Conservation (phyloP, 2,797 vertebrate species). For the Leptatherina wallacei region DNA sequence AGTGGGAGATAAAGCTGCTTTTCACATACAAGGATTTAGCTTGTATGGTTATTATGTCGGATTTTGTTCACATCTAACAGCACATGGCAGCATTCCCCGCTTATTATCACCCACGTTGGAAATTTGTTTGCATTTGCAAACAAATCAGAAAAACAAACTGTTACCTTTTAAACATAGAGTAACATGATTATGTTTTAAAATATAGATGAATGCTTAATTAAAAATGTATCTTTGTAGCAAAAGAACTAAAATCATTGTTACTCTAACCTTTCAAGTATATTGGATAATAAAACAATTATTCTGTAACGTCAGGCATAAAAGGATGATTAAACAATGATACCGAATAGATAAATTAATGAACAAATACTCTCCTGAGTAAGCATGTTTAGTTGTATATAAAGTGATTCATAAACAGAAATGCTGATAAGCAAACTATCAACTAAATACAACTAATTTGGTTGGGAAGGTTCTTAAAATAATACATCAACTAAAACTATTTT, state of each 20-base stretch:
- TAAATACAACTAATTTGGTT: background rate
- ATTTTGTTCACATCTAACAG: too few species aligned
- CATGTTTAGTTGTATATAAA: slow-evolving; percentile 29
- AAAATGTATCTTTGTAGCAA: background rate
- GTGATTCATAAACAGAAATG: background rate
- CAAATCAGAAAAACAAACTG: background rate
- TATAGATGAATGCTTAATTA: slow-evolving; percentile 1
- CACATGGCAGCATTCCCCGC: background rate
- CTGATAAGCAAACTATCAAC: background rate
- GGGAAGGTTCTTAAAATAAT: background rate
- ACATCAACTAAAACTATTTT: background rate
- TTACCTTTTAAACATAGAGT: background rate
- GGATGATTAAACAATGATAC: slow-evolving; percentile 5
- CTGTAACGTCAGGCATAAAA: background rate
- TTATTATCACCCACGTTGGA: background rate
- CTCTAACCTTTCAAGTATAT: background rate
- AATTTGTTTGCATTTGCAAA: background rate
- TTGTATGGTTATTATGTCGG: background rate
- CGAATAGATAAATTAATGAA: background rate
- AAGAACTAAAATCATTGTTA: background rate
- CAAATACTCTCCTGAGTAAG: background rate
- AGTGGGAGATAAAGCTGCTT: background rate
- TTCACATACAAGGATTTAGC: background rate
- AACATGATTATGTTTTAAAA: background rate
- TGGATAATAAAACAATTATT: background rate